These are phyloP conservation scores for Haemorhous mexicanus DNA, from an alignment of 2,113 vertebrate genomes.

Conservation along the genomic window DNA sequence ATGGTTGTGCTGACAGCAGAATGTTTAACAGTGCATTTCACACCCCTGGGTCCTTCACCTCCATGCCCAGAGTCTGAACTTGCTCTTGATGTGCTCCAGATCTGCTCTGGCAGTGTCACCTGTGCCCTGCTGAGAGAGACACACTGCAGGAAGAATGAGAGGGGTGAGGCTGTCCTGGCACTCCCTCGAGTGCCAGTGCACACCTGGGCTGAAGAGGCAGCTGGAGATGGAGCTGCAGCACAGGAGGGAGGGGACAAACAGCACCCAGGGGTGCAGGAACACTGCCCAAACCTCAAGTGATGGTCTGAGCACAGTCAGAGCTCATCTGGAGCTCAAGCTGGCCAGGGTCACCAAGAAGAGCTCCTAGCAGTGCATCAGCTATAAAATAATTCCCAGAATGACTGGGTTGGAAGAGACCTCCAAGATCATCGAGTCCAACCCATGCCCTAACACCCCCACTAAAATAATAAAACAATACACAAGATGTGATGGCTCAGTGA, in stretches of 20 bases:
- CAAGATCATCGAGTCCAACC: background rate
- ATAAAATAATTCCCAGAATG: background rate
- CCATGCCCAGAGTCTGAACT: background rate
- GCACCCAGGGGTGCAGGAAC: background rate
- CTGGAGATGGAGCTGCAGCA: background rate
- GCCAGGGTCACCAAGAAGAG: background rate
- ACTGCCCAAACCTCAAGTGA: background rate
- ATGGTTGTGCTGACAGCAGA: background rate
- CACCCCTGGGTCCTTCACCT: background rate
- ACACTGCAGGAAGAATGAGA: background rate
- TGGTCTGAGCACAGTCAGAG: background rate
- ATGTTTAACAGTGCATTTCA: background rate
- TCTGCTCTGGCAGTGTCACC: background rate
- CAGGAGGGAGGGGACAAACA: too few relatives aligned
- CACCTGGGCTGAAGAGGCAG: background rate
- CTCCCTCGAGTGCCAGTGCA: accelerated
- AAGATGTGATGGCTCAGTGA: background rate
- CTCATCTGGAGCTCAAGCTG: background rate
- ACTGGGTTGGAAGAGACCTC: background rate
- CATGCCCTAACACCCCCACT: background rate
- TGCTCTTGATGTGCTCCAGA: background rate
- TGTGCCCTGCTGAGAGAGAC: background rate
- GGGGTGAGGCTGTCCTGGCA: background rate
- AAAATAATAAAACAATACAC: background rate
- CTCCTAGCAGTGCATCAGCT: background rate